Evolutionary conservation across 1,140 invertebrate species (phyloP).

Genomic region (Papilio aristodemus): DNA sequence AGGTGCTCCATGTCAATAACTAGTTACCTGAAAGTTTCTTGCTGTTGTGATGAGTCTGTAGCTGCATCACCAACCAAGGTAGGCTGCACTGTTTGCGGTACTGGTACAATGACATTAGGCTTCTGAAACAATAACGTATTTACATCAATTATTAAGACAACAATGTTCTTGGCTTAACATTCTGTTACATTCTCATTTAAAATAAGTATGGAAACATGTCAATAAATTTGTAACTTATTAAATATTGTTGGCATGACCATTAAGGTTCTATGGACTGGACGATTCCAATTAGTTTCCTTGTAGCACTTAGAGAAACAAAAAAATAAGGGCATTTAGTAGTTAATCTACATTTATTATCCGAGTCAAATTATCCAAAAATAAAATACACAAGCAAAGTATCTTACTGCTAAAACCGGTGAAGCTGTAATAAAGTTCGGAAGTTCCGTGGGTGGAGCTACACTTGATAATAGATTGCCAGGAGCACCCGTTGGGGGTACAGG

Average conservation of each 20-base stretch:
- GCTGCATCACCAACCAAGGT: conserved; percentile 34
- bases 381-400: conserved; percentile 18
- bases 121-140: conserved; percentile 25
- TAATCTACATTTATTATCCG: too few relatives aligned
- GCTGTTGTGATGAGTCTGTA: neutral
- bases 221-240: neutral
- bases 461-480: conserved; percentile 80
- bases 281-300: neutral
- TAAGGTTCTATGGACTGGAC: neutral
- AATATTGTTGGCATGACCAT: neutral
- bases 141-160: neutral
- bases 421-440: conserved; percentile 81
- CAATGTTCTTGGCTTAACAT: neutral
- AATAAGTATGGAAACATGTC: too few relatives aligned
- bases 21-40: conserved; percentile 57
- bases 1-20: too few relatives aligned
- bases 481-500: conserved; percentile 49
- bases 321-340: too few relatives aligned
- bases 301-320: too few relatives aligned
- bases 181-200: too few relatives aligned
- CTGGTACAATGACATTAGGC: conserved; percentile 33
- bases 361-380: too few relatives aligned
- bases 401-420: conserved; percentile 37
- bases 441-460: conserved; percentile 81
- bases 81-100: conserved; percentile 43